Conservation (phyloP, 2,113 vertebrate genomes). For the Podilymbus podiceps region DNA sequence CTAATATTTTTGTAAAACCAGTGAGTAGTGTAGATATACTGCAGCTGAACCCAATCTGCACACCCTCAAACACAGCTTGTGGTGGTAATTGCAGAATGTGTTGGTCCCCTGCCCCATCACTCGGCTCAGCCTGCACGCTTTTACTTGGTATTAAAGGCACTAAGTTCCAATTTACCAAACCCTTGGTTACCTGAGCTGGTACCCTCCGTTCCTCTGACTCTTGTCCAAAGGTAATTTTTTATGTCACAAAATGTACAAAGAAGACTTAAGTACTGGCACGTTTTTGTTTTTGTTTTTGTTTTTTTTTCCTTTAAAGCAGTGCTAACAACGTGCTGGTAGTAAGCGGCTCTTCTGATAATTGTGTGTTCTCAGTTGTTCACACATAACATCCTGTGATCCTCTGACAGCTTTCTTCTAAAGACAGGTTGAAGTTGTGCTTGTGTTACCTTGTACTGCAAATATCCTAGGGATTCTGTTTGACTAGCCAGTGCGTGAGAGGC, state of each 20-base stretch:
- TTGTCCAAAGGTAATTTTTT: background rate
- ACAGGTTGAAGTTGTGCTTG: background rate
- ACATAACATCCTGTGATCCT: background rate
- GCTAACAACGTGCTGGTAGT: background rate
- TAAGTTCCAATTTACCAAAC: background rate
- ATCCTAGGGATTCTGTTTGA: background rate
- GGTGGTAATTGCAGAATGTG: background rate
- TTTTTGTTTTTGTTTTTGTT: background rate
- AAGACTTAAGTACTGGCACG: conserved; percentile 10
- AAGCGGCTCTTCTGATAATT: background rate
- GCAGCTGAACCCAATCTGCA: background rate
- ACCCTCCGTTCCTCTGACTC: background rate
- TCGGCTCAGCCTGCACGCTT: background rate
- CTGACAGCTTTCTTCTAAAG: background rate
- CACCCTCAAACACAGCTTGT: background rate
- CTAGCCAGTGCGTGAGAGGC: background rate
- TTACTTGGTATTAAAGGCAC: background rate
- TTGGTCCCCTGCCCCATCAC: background rate
- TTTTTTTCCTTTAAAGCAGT: background rate
- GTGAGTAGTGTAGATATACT: background rate
- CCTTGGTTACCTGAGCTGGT: background rate
- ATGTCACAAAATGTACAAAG: background rate
- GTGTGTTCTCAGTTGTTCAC: background rate
- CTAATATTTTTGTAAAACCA: background rate
- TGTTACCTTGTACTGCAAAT: background rate